These are phyloP conservation scores for Choristoneura rosaceana DNA, from an alignment of 2,888 invertebrate genomes.

Conservation along the genomic window DNA sequence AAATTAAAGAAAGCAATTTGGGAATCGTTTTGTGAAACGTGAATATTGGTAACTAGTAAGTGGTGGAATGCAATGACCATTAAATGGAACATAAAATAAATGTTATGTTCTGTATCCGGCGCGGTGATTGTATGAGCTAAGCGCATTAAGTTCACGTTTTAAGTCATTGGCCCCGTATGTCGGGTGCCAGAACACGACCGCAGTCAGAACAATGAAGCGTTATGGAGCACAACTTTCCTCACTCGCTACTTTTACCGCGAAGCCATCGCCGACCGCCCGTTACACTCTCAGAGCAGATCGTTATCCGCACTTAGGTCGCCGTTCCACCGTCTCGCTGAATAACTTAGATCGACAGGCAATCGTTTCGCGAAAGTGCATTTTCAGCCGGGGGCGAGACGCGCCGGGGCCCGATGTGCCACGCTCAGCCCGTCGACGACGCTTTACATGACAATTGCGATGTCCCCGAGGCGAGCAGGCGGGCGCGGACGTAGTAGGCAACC, in stretches of 20 bases:
- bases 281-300: conserved; percentile 65
- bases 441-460: conserved; percentile 82
- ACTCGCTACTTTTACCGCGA: conserved; percentile 56
- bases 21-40: neutral
- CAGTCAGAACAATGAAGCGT: conserved; percentile 54
- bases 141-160: conserved; percentile 46
- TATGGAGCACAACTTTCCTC: conserved; percentile 53
- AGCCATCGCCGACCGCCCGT: conserved; percentile 56
- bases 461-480: conserved; percentile 66
- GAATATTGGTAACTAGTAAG: conserved; percentile 8
- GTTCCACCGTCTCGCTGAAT: conserved; percentile 64
- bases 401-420: conserved; percentile 59
- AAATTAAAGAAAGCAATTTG: neutral
- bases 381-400: conserved; percentile 73
- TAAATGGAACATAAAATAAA: conserved; percentile 10
- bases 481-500: conserved; percentile 56
- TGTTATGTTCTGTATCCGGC: conserved; percentile 35
- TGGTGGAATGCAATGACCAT: conserved; percentile 10
- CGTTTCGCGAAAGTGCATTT: conserved; percentile 82
- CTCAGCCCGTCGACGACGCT: conserved; percentile 68
- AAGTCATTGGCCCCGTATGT: conserved; percentile 36
- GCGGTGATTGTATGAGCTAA: conserved; percentile 42
- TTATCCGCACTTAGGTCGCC: conserved; percentile 71
- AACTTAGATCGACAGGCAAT: conserved; percentile 80
- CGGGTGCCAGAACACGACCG: conserved; percentile 38